Conservation (phyloP, 2,888 invertebrate species). For the Euplagia quadripunctaria region DNA sequence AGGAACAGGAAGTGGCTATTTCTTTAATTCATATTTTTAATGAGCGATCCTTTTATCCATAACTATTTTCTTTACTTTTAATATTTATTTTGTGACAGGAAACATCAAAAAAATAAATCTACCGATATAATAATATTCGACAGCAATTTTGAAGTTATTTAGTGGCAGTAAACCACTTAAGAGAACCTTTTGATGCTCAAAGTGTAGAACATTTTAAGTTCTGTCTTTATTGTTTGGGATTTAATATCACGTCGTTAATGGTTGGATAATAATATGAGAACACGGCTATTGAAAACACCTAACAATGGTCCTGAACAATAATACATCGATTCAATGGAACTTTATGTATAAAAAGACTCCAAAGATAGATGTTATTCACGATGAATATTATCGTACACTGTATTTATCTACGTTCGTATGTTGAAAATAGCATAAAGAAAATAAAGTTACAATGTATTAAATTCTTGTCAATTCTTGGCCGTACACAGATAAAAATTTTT, state of each 20-base stretch:
- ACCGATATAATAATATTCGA: not conserved
- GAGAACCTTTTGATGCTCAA: not conserved
- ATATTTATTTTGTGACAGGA: not conserved
- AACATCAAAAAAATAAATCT: not conserved
- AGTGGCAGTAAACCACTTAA: not conserved
- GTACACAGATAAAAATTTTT: too few species aligned
- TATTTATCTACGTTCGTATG: too few species aligned
- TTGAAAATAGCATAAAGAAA: not conserved
- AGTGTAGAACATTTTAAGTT: not conserved
- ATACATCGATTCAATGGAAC: not conserved
- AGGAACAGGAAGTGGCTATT: not conserved
- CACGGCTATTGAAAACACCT: constrained; percentile 5
- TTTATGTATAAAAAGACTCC: not conserved
- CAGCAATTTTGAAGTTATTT: constrained; percentile 1
- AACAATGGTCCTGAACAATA: constrained; percentile 11
- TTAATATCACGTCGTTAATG: constrained; percentile 9
- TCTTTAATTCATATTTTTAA: not conserved
- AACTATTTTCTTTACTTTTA: not conserved
- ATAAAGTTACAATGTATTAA: not conserved
- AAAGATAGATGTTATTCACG: not conserved
- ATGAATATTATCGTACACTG: too few species aligned
- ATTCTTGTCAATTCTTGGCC: not conserved
- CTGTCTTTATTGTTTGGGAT: constrained; percentile 7
- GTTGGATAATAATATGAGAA: constrained; percentile 2
- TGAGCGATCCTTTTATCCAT: too few species aligned